Evolutionary conservation across 2,113 vertebrate species (phyloP).

Genomic region (Turnix velox): DNA sequence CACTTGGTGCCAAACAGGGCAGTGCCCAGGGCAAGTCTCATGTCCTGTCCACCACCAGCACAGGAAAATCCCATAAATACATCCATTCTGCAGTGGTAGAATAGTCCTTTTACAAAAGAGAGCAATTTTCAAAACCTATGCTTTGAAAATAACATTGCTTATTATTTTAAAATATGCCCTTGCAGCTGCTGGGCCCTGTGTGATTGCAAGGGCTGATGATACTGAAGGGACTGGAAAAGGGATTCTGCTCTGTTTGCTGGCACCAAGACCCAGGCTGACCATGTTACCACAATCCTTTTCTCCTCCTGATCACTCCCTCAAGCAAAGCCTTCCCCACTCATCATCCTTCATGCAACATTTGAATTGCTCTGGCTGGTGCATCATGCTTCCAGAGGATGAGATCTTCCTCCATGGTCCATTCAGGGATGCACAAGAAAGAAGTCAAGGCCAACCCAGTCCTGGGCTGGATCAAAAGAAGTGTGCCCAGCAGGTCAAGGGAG

Average conservation of each 20-base stretch:
- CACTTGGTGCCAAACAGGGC: not conserved
- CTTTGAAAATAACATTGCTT: rapidly evolving
- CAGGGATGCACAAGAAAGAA: not conserved
- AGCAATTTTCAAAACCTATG: rapidly evolving
- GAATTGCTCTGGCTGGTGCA: not conserved
- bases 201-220: rapidly evolving
- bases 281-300: rapidly evolving
- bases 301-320: not conserved
- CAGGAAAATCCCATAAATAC: not conserved
- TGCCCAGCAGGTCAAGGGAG: too few relatives aligned
- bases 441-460: too few relatives aligned
- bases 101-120: not conserved
- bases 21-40: not conserved
- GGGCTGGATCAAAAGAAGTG: too few relatives aligned
- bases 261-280: not conserved
- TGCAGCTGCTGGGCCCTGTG: rapidly evolving
- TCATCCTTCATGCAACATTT: not conserved
- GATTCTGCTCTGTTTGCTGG: not conserved
- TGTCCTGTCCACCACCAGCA: not conserved
- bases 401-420: not conserved
- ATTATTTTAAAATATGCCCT: not conserved
- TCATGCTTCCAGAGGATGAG: not conserved
- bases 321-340: not conserved
- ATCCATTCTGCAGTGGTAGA: not conserved
- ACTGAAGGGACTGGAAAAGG: not conserved